These are phyloP conservation scores for Dasypogon diadema DNA, from an alignment of 2,888 invertebrate species.

Conservation along the genomic window DNA sequence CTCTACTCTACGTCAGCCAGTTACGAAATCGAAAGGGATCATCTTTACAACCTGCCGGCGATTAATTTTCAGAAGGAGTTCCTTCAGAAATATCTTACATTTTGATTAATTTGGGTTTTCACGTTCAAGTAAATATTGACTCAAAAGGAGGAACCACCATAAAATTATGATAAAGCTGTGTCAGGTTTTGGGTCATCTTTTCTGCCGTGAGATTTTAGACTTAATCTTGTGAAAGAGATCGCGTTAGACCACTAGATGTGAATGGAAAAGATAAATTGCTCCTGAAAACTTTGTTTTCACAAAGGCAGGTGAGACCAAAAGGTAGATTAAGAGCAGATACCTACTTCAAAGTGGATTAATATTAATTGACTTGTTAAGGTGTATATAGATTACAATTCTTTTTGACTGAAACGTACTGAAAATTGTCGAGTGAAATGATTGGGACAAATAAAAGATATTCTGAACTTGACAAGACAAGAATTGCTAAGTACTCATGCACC, in stretches of 20 bases:
- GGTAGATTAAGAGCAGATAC: no score
- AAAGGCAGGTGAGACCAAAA: no score
- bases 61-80: constrained; percentile 8
- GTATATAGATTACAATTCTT: no score
- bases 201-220: background rate
- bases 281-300: background rate
- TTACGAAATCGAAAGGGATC: constrained; percentile 26
- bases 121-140: constrained; percentile 37
- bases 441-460: no score
- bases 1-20: background rate
- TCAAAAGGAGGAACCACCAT: background rate
- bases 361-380: no score
- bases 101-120: constrained; percentile 33
- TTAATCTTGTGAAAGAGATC: background rate
- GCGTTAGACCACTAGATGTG: background rate
- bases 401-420: no score
- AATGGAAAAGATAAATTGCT: background rate
- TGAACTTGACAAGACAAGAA: no score
- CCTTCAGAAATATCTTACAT: constrained; percentile 13
- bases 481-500: no score
- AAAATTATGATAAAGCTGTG: constrained; percentile 35
- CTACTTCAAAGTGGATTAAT: no score
- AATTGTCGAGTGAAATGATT: no score
- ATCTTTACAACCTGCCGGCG: constrained; percentile 19
- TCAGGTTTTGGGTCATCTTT: constrained; percentile 22